Conservation (phyloP, 1,140 invertebrate species). For the Helicoverpa armigera region DNA sequence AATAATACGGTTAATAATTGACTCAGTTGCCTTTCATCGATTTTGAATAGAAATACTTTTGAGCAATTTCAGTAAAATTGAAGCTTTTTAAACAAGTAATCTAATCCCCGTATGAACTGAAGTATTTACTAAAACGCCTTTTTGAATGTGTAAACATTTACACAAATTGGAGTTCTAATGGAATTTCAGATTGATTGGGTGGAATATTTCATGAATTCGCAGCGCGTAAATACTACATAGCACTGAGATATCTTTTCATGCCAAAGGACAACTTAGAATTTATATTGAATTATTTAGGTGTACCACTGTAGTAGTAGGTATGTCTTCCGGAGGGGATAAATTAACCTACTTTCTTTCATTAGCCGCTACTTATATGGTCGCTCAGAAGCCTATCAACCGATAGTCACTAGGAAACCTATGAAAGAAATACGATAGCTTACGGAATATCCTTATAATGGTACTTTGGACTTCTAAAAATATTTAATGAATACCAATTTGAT, state of each 20-base stretch:
- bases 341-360: constrained; percentile 26
- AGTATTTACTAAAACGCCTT: constrained; percentile 41
- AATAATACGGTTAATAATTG: too few species aligned
- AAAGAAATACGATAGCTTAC: constrained; percentile 11
- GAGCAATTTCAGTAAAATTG: constrained; percentile 7
- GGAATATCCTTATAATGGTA: constrained; percentile 2
- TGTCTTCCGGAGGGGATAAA: constrained; percentile 4
- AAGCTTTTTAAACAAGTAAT: constrained; percentile 35
- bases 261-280: constrained; percentile 23
- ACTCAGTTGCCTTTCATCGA: too few species aligned
- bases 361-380: constrained; percentile 22
- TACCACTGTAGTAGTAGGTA: not conserved
- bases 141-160: constrained; percentile 44
- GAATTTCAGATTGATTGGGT: constrained; percentile 42
- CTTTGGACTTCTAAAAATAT: not conserved
- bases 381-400: constrained; percentile 2
- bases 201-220: constrained; percentile 39
- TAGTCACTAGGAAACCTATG: constrained; percentile 3
- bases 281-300: constrained; percentile 20
- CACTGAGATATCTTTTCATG: constrained; percentile 17
- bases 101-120: constrained; percentile 40
- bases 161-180: constrained; percentile 38
- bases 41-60: too few species aligned
- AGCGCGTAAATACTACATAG: not conserved
- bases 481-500: not conserved